phyloP scores from a whole-genome alignment of 2,888 invertebrate genomes.

The Pristionchus maxplancki region DNA sequence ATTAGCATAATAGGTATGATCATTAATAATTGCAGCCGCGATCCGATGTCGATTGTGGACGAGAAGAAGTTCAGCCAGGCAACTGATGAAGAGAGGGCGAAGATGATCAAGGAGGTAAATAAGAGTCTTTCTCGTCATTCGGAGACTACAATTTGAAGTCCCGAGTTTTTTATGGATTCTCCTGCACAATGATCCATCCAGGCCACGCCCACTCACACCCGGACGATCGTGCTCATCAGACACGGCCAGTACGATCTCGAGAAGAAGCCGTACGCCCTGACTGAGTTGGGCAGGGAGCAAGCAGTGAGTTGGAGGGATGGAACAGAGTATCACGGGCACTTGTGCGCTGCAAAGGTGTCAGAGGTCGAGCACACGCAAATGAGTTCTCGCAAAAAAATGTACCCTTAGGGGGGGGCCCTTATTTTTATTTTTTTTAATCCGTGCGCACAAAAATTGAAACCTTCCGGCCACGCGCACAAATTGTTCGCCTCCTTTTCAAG shows the following conservation, averaged over 20 bases:
- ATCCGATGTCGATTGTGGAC: slow-evolving; percentile 67
- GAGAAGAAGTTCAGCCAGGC: slow-evolving; percentile 63
- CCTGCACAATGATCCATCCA: too few species aligned
- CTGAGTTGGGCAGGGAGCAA: slow-evolving; percentile 84
- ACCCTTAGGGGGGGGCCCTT: too few species aligned
- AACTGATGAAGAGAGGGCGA: slow-evolving; percentile 60
- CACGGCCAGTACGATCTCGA: slow-evolving; percentile 94
- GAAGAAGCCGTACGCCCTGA: slow-evolving; percentile 86
- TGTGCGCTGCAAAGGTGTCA: too few species aligned
- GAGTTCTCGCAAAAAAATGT: too few species aligned
- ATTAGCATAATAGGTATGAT: background rate
- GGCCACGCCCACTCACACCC: slow-evolving; percentile 80
- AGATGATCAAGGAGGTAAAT: slow-evolving; percentile 63
- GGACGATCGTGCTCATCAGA: slow-evolving; percentile 91
- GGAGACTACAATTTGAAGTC: background rate
- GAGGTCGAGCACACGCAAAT: too few species aligned
- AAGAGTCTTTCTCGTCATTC: background rate
- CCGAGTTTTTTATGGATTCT: too few species aligned
- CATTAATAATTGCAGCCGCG: slow-evolving; percentile 66
- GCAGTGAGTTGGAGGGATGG: too few species aligned
- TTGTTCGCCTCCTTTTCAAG: too few species aligned
- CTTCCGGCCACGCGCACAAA: too few species aligned
- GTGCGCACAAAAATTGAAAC: too few species aligned
- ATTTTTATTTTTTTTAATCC: background rate
- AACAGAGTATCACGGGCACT: too few species aligned